Percentiles rank a stretch among this genome's conserved stretches.
Evolutionary conservation across 2,888 invertebrate species (phyloP).

Genomic region (Bellardia bayeri): DNA sequence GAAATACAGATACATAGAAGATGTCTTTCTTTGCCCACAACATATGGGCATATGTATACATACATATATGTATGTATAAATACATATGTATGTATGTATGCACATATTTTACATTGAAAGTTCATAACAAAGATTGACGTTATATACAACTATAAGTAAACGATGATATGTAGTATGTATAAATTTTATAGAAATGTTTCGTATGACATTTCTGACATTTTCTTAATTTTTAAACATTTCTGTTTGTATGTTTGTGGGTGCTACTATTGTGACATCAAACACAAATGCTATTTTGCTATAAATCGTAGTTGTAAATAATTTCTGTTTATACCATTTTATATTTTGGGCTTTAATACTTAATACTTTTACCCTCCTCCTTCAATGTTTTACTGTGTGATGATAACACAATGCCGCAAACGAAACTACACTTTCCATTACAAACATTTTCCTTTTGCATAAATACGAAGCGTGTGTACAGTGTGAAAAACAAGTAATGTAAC

Average conservation of each 20-base stretch:
- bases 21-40: constrained; percentile 24
- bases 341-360: constrained; percentile 20
- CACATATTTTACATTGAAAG: neutral
- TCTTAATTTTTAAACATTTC: constrained; percentile 13
- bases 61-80: neutral
- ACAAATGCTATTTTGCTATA: constrained; percentile 18
- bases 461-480: neutral
- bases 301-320: constrained; percentile 52
- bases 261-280: constrained; percentile 34
- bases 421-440: constrained; percentile 5
- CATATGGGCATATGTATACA: neutral
- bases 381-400: constrained; percentile 4
- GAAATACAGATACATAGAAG: neutral
- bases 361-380: neutral
- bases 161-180: neutral
- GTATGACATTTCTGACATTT: constrained; percentile 36
- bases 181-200: constrained; percentile 22
- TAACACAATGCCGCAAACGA: constrained; percentile 6
- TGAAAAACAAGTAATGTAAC: neutral
- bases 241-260: neutral
- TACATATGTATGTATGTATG: neutral
- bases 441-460: constrained; percentile 10
- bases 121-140: neutral
- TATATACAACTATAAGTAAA: neutral
- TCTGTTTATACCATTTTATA: constrained; percentile 38